Percentiles rank a stretch among this genome's conserved stretches.
Evolutionary conservation across 2,113 vertebrate species (phyloP).

Genomic region (Dicrurus megarhynchus): DNA sequence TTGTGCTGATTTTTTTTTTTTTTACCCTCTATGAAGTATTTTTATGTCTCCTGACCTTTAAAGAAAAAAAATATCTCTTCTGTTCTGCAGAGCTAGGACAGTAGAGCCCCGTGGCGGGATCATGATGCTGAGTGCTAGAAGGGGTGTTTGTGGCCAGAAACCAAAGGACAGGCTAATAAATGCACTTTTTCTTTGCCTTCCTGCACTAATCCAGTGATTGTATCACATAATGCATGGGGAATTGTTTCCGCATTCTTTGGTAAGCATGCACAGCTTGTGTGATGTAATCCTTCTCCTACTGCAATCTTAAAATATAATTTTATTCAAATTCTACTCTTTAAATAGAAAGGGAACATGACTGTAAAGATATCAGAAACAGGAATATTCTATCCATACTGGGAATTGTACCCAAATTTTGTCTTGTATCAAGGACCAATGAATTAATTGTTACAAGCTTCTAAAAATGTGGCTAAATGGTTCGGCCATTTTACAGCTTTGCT

Average conservation of each 20-base stretch:
- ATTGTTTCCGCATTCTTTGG: neutral
- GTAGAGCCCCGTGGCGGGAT: neutral
- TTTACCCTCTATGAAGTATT: neutral
- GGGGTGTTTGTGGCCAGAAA: neutral
- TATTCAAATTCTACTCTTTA: neutral
- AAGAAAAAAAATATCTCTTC: neutral
- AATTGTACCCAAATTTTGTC: neutral
- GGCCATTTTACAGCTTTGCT: neutral
- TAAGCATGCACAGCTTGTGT: neutral
- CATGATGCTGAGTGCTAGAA: neutral
- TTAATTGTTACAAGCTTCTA: neutral
- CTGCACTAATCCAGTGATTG: neutral
- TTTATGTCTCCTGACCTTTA: neutral
- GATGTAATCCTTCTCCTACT: neutral
- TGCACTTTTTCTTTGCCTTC: neutral
- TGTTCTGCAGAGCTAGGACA: neutral
- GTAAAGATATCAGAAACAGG: neutral
- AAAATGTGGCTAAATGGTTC: neutral
- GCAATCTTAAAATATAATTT: neutral
- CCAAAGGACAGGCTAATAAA: neutral
- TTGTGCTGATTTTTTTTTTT: neutral
- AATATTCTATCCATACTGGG: neutral
- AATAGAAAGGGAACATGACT: neutral
- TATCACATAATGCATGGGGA: accelerated
- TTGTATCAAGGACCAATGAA: neutral